Evolutionary conservation across 2,888 invertebrate genomes (phyloP).

Genomic region (Leptogaster cylindrica): DNA sequence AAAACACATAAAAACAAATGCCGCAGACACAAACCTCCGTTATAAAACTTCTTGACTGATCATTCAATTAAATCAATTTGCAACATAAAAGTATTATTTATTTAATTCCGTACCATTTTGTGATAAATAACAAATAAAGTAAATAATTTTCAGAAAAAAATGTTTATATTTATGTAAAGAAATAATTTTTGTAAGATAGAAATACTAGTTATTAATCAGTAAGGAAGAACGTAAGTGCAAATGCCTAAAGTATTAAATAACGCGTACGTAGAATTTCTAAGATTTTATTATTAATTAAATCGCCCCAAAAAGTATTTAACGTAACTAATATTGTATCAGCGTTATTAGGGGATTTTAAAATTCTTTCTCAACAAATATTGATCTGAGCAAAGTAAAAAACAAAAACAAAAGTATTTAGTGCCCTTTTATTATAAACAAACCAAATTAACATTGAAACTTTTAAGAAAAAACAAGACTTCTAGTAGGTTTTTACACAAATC

Average conservation of each 20-base stretch:
- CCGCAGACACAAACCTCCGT: too few relatives aligned
- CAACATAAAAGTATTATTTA: conserved; percentile 25
- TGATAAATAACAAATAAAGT: conserved; percentile 32
- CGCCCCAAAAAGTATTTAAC: too few relatives aligned
- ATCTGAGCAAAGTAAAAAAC: too few relatives aligned
- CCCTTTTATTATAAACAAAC: too few relatives aligned
- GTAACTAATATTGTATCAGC: too few relatives aligned
- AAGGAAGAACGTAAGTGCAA: conserved; percentile 1
- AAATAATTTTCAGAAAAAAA: conserved; percentile 24
- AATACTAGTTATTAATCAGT: conserved; percentile 6
- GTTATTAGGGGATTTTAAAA: too few relatives aligned
- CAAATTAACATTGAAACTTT: too few relatives aligned
- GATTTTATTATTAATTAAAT: neutral
- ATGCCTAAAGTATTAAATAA: conserved; percentile 20
- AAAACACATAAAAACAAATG: too few relatives aligned
- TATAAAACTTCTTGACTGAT: conserved; percentile 19
- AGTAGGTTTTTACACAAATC: too few relatives aligned
- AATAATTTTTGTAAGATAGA: conserved; percentile 30
- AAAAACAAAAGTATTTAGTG: too few relatives aligned
- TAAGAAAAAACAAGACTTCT: too few relatives aligned
- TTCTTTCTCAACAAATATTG: too few relatives aligned
- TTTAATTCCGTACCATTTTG: conserved; percentile 39
- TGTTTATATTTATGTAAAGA: conserved; percentile 31
- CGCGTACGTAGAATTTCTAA: neutral
- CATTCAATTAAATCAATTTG: conserved; percentile 19